A percentile compares a stretch with the other conserved stretches of the same genome.
phyloP scores from a whole-genome alignment of 2,113 vertebrate genomes.

The Dasyurus viverrinus region DNA sequence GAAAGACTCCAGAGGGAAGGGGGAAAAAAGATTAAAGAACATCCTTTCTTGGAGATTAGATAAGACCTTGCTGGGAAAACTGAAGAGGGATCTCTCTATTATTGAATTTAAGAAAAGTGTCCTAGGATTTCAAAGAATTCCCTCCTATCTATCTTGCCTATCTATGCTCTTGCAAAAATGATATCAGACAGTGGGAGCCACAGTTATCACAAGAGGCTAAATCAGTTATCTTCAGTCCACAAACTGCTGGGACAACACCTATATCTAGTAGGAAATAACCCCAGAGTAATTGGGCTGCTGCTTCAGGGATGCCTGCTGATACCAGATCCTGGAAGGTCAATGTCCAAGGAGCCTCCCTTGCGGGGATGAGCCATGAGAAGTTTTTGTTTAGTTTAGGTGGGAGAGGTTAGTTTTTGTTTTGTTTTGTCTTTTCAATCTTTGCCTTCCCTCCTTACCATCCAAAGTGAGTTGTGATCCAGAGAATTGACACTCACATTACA shows the following conservation, averaged over 20 bases:
- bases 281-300: background rate
- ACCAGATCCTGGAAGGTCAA: background rate
- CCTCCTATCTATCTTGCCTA: background rate
- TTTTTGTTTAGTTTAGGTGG: background rate
- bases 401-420: background rate
- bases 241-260: background rate
- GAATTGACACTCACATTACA: background rate
- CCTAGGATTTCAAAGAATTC: background rate
- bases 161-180: background rate
- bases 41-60: conserved; percentile 35
- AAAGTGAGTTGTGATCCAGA: background rate
- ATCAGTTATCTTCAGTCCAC: conserved; percentile 12
- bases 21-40: background rate
- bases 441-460: background rate
- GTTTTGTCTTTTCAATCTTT: background rate
- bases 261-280: background rate
- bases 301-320: background rate
- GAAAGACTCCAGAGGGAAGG: background rate
- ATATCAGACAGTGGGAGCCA: background rate
- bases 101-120: conserved; percentile 38
- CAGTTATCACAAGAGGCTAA: conserved; percentile 17
- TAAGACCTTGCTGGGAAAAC: conserved; percentile 42
- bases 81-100: conserved; percentile 2
- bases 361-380: background rate
- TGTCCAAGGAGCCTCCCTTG: background rate